Percentiles rank a stretch among this genome's conserved stretches.
These are phyloP conservation scores for Synergus itoensis DNA, from an alignment of 2,888 invertebrate species.

Conservation along the genomic window DNA sequence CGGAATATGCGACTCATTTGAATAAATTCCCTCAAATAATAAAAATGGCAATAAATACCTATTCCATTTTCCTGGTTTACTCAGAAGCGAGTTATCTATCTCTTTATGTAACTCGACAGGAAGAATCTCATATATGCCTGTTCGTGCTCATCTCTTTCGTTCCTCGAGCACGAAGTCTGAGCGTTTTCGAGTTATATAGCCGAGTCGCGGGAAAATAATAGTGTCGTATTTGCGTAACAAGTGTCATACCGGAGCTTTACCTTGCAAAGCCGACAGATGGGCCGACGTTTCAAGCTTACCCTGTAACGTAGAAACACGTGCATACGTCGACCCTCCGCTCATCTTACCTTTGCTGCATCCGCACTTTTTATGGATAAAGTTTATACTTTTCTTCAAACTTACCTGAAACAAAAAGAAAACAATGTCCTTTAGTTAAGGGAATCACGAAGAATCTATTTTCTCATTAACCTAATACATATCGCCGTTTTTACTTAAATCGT, in stretches of 20 bases:
- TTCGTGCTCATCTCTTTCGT: slow-evolving; percentile 30
- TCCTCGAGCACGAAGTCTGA: slow-evolving; percentile 28
- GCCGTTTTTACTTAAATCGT: background rate
- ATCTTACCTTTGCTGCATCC: slow-evolving; percentile 24
- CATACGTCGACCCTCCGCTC: slow-evolving; percentile 53
- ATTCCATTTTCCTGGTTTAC: slow-evolving; percentile 29
- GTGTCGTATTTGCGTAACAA: slow-evolving; percentile 70
- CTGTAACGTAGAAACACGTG: slow-evolving; percentile 53
- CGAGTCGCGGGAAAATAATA: slow-evolving; percentile 61
- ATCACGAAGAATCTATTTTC: background rate
- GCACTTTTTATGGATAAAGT: slow-evolving; percentile 46
- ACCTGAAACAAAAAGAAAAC: slow-evolving; percentile 65
- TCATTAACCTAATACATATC: background rate
- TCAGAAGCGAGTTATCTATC: slow-evolving; percentile 20
- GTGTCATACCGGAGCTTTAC: slow-evolving; percentile 66
- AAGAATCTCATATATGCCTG: slow-evolving; percentile 37
- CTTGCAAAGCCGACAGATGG: slow-evolving; percentile 70
- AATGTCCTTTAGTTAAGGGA: background rate
- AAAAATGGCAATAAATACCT: slow-evolving; percentile 34
- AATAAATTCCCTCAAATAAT: slow-evolving; percentile 13
- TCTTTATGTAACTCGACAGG: slow-evolving; percentile 22
- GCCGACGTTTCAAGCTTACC: slow-evolving; percentile 66
- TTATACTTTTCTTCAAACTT: slow-evolving; percentile 55
- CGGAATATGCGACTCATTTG: slow-evolving; percentile 4
- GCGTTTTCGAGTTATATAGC: slow-evolving; percentile 46